Evolutionary conservation across 2,888 invertebrate species (phyloP).

Genomic region (Candidula unifasciata): DNA sequence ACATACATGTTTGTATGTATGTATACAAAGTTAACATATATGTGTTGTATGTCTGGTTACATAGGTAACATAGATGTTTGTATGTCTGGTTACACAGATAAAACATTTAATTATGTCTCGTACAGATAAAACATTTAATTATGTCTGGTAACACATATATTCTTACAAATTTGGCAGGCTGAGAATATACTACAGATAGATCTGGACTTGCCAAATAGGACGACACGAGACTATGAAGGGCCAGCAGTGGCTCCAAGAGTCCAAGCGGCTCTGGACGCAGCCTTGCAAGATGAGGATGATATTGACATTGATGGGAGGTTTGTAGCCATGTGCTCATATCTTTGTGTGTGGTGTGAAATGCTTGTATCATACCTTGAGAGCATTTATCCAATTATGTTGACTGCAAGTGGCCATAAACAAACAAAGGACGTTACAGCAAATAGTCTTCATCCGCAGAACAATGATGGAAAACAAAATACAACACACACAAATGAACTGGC

Average conservation of each 20-base stretch:
- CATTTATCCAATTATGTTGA: neutral
- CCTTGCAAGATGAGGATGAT: conserved; percentile 81
- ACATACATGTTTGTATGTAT: too few relatives aligned
- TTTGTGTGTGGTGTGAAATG: neutral
- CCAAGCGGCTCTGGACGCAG: conserved; percentile 83
- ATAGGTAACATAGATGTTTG: too few relatives aligned
- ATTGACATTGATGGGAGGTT: conserved; percentile 77
- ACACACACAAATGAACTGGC: too few relatives aligned
- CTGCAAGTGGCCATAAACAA: neutral
- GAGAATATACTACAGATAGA: conserved; percentile 87
- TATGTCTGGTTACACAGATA: too few relatives aligned
- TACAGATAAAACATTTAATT: too few relatives aligned
- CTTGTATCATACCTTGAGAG: neutral
- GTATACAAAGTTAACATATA: too few relatives aligned
- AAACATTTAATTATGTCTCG: too few relatives aligned
- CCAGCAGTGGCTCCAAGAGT: conserved; percentile 86
- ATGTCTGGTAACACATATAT: too few relatives aligned
- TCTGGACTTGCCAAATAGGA: conserved; percentile 86
- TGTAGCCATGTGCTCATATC: conserved; percentile 29
- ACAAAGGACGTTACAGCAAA: too few relatives aligned
- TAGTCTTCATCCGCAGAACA: too few relatives aligned
- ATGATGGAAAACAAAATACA: too few relatives aligned
- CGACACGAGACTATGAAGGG: conserved; percentile 86
- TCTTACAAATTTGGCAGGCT: conserved; percentile 73
- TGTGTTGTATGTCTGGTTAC: too few relatives aligned